Conservation (phyloP, 2,113 vertebrate species). For the Xyliphius kryptos region DNA sequence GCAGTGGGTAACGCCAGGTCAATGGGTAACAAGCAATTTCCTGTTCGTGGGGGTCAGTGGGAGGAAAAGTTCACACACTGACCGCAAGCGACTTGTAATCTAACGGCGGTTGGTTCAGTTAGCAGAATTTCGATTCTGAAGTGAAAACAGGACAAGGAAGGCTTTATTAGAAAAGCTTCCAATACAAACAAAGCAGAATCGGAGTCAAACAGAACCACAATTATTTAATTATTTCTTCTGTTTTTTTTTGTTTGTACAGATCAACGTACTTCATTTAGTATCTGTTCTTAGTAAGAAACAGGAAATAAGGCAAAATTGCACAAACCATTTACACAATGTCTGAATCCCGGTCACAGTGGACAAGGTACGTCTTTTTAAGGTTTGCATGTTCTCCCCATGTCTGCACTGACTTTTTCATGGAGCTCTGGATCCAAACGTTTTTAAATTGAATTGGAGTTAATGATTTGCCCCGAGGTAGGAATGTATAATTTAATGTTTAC, state of each 20-base stretch:
- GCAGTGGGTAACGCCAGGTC: background rate
- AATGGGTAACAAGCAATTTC: conserved; percentile 7
- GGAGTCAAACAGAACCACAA: background rate
- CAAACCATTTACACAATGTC: too few relatives aligned
- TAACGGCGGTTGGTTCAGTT: background rate
- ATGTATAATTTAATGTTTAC: too few relatives aligned
- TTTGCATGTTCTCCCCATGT: too few relatives aligned
- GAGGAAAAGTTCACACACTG: background rate
- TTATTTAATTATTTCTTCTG: background rate
- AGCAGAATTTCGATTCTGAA: background rate
- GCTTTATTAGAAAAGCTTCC: conserved; percentile 12
- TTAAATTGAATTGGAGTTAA: too few relatives aligned
- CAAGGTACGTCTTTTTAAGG: too few relatives aligned
- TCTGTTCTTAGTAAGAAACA: too few relatives aligned
- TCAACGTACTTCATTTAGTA: too few relatives aligned
- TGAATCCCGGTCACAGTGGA: too few relatives aligned
- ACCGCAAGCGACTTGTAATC: background rate
- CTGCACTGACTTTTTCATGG: too few relatives aligned
- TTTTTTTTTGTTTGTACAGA: background rate
- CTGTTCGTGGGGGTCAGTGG: conserved; percentile 7
- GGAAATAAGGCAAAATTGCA: too few relatives aligned
- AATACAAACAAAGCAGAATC: background rate
- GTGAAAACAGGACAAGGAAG: conserved; percentile 11
- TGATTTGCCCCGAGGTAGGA: too few relatives aligned
- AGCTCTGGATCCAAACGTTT: too few relatives aligned